Conservation (phyloP, 2,113 vertebrate genomes). For the Pterocles orientalis region DNA sequence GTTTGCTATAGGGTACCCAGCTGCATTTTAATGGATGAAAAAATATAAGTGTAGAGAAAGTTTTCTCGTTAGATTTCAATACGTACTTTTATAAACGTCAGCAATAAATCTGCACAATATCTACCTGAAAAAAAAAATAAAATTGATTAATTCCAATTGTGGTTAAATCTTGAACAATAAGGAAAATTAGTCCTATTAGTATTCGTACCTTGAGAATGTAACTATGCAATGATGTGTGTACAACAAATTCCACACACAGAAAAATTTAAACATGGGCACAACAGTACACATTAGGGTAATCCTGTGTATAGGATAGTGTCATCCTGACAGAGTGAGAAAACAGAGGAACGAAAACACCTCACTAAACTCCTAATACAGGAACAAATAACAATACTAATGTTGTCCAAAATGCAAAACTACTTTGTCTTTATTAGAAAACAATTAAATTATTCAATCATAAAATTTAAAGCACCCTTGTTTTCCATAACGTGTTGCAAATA, state of each 20-base stretch:
- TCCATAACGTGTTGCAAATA: background rate
- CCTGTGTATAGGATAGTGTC: background rate
- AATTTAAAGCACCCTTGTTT: background rate
- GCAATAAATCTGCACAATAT: background rate
- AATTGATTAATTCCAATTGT: background rate
- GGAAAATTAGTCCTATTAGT: background rate
- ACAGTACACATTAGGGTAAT: background rate
- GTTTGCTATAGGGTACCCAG: background rate
- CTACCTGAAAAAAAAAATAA: background rate
- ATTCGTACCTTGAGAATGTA: background rate
- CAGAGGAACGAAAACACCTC: background rate
- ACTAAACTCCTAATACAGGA: background rate
- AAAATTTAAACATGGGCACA: background rate
- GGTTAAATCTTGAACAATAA: background rate
- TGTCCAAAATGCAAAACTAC: background rate
- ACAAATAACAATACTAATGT: fast-evolving
- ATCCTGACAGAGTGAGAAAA: background rate
- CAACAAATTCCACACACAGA: background rate
- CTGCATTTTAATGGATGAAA: background rate
- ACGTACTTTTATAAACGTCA: background rate
- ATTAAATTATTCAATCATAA: background rate
- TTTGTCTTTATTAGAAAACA: background rate
- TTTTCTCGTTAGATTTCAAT: background rate
- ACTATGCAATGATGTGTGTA: background rate
- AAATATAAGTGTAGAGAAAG: background rate